These are phyloP conservation scores for Xestia ashworthii DNA, from an alignment of 2,888 invertebrate genomes.

Conservation along the genomic window DNA sequence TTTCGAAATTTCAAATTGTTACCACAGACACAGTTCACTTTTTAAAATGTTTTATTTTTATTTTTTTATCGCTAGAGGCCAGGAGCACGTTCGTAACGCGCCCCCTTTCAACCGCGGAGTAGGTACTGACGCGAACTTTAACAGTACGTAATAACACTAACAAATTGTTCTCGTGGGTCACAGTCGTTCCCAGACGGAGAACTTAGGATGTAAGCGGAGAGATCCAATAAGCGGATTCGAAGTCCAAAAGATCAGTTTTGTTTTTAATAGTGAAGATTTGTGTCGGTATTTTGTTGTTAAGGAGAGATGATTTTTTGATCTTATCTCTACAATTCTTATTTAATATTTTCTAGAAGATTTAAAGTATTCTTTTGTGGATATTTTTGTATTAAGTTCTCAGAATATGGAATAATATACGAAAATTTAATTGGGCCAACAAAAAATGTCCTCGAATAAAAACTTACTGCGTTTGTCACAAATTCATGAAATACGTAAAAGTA, in stretches of 20 bases:
- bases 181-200: slow-evolving; percentile 79
- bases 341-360: neutral
- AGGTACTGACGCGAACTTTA: slow-evolving; percentile 85
- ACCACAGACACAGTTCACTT: slow-evolving; percentile 37
- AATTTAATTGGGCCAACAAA: neutral
- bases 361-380: neutral
- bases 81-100: slow-evolving; percentile 76
- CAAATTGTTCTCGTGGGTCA: slow-evolving; percentile 87
- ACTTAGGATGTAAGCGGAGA: slow-evolving; percentile 79
- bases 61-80: slow-evolving; percentile 61
- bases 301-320: neutral
- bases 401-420: neutral
- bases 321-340: neutral
- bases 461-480: neutral
- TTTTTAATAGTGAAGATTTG: slow-evolving; percentile 3
- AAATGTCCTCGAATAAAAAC: neutral
- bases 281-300: neutral
- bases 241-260: slow-evolving; percentile 26
- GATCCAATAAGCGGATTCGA: slow-evolving; percentile 69
- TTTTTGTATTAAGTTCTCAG: neutral
- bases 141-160: slow-evolving; percentile 86
- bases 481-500: neutral
- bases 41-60: slow-evolving; percentile 55
- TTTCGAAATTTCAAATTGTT: slow-evolving; percentile 50
- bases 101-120: slow-evolving; percentile 81